Conservation (phyloP, 1,140 invertebrate genomes). For the Drosophila trapezifrons region DNA sequence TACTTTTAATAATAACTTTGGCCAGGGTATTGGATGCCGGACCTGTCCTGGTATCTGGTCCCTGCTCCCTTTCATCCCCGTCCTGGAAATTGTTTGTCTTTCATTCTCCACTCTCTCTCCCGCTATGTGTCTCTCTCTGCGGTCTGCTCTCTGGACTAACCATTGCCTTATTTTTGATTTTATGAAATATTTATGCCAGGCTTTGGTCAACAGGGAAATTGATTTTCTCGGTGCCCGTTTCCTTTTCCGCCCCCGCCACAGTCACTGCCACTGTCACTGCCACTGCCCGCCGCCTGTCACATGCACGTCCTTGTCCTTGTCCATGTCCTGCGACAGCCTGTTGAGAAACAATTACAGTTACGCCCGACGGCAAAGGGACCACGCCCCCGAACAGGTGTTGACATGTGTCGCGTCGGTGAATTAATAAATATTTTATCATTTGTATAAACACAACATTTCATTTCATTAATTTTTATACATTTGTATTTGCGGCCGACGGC, state of each 20-base stretch:
- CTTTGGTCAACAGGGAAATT: conserved; percentile 79
- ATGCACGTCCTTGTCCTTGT: not conserved
- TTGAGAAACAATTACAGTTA: conserved; percentile 49
- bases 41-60: not conserved
- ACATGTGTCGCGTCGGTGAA: conserved; percentile 40
- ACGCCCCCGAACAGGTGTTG: conserved; percentile 42
- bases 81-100: conserved; percentile 61
- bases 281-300: conserved; percentile 28
- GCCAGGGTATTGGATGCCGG: conserved; percentile 18
- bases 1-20: conserved; percentile 69
- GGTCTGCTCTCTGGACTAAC: conserved; percentile 3
- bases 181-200: conserved; percentile 70
- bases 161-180: conserved; percentile 45
- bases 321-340: conserved; percentile 37
- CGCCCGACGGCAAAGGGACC: conserved; percentile 19
- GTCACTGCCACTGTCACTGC: too few species aligned
- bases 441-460: conserved; percentile 54
- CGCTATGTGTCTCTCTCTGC: conserved; percentile 11
- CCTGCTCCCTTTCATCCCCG: conserved; percentile 11
- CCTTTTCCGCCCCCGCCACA: conserved; percentile 2
- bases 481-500: conserved; percentile 29
- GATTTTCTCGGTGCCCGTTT: conserved; percentile 50
- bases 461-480: conserved; percentile 55
- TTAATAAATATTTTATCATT: conserved; percentile 55
- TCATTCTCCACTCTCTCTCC: conserved; percentile 35